Evolutionary conservation across 2,888 invertebrate genomes (phyloP).

Genomic region (Coenonympha glycerion): DNA sequence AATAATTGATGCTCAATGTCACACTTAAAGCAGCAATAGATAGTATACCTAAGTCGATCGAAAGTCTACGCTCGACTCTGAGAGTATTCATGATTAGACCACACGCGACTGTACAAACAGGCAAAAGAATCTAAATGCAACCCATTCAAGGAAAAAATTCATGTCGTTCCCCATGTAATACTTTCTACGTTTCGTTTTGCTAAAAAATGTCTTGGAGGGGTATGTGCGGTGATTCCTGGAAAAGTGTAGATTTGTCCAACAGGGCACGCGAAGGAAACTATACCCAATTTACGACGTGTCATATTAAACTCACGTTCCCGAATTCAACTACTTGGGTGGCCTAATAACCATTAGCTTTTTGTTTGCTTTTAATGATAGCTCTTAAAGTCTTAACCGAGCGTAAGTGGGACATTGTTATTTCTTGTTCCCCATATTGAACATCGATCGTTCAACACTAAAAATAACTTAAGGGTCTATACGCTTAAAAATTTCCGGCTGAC

Average conservation of each 20-base stretch:
- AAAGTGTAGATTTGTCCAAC: conserved; percentile 44
- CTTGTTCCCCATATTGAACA: conserved; percentile 36
- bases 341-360: conserved; percentile 64
- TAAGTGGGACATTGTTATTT: conserved; percentile 48
- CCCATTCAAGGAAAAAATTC: conserved; percentile 65
- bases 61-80: not conserved
- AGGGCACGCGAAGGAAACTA: conserved; percentile 50
- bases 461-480: not conserved
- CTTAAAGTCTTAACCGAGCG: conserved; percentile 48
- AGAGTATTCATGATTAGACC: conserved; percentile 58
- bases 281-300: conserved; percentile 65
- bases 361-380: conserved; percentile 58
- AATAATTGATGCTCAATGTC: too few relatives aligned
- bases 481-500: not conserved
- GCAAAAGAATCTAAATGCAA: conserved; percentile 67
- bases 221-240: conserved; percentile 62
- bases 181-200: conserved; percentile 60
- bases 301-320: conserved; percentile 58
- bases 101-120: conserved; percentile 68
- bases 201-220: conserved; percentile 67
- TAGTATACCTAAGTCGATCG: too few relatives aligned
- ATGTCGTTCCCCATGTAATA: conserved; percentile 57
- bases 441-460: conserved; percentile 9
- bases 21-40: too few relatives aligned
- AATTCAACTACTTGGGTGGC: conserved; percentile 69